Base-by-base conservation (phyloP, 2,797 vertebrate genomes). In the Antrozous pallidus region DNA sequence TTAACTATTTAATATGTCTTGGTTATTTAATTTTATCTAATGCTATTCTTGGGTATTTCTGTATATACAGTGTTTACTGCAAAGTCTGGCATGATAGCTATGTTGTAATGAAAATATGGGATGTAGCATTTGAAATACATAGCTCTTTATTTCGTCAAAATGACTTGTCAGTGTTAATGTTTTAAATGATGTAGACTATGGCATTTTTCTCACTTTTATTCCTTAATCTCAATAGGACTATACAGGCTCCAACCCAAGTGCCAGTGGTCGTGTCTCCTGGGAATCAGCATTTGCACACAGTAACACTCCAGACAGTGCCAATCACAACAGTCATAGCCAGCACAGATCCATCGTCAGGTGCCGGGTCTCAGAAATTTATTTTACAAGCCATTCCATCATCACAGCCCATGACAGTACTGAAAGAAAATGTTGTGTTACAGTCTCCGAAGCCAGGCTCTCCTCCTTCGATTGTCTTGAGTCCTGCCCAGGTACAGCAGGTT, bases 251-350 rank as follows among this genome's bases (percentile, higher is more conserved):
- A 83, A n/a, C 98, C 78, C 98, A 98, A 88, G 98, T 98, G 91
- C 98, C 98, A 33, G 98, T 98, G 83, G 98, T 98, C 14, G 98
- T 96, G 92, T 98, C 98, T 82, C 98, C 97, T 95, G 98, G 98
- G 93, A 98, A 96, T 97, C 98, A 98, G 89, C 98, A 97, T 97
- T 97, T 98, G 80, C 98, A 98, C 82, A 98, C 98, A 81, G 98
- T 99, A 90, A 99, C 98, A 83, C 98, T 99, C 97, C 98, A 99
- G 97, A 98, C 99, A 65, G 98, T 99, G 97, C 98, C 98, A 94
- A 97, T 99, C 38, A 98, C 98, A 51, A 98, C 98, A 40, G 98
- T 98, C 78, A 98, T 99, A 97, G 98, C 99, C 94, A 98, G 98
- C 96, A 97, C 98, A 97, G 98, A 99, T 79, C 98, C 98, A 77